A percentile compares a stretch with the other conserved stretches of the same genome.
These are phyloP conservation scores for Etheostoma perlongum DNA, from an alignment of 2,797 vertebrate species.

Conservation along the genomic window DNA sequence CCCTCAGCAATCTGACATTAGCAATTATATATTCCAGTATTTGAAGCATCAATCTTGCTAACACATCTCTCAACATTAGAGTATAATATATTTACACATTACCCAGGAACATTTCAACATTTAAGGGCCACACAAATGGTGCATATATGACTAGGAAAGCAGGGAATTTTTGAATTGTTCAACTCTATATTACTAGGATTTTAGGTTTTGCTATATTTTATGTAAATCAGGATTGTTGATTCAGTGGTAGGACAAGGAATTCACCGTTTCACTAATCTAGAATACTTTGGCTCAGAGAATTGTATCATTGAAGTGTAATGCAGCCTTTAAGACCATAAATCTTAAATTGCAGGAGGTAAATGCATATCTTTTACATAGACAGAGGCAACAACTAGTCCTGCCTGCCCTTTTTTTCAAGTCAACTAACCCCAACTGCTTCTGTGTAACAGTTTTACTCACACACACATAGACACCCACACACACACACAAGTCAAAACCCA, in stretches of 20 bases:
- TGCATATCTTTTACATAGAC: not conserved
- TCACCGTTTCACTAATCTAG: not conserved
- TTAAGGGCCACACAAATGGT: not conserved
- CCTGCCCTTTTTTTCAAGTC: slow-evolving; percentile 32
- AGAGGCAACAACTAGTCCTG: slow-evolving; percentile 1
- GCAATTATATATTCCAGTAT: not conserved
- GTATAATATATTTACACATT: not conserved
- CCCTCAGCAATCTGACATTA: not conserved
- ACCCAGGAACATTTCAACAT: not conserved
- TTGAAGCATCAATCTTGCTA: slow-evolving; percentile 5
- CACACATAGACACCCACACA: not conserved
- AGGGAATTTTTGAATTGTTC: not conserved
- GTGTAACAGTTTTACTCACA: slow-evolving; percentile 43
- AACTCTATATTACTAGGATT: not conserved
- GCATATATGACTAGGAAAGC: slow-evolving; percentile 21
- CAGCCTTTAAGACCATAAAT: not conserved
- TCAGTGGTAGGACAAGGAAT: not conserved
- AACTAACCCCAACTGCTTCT: slow-evolving; percentile 46
- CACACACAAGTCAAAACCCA: slow-evolving; percentile 30
- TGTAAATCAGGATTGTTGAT: not conserved
- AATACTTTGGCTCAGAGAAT: not conserved
- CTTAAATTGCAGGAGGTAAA: not conserved
- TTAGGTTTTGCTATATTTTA: not conserved
- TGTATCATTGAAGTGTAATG: not conserved
- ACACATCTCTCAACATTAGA: not conserved